These are phyloP conservation scores for Cheilosia vulpina DNA, from an alignment of 2,888 invertebrate genomes.

Conservation along the genomic window DNA sequence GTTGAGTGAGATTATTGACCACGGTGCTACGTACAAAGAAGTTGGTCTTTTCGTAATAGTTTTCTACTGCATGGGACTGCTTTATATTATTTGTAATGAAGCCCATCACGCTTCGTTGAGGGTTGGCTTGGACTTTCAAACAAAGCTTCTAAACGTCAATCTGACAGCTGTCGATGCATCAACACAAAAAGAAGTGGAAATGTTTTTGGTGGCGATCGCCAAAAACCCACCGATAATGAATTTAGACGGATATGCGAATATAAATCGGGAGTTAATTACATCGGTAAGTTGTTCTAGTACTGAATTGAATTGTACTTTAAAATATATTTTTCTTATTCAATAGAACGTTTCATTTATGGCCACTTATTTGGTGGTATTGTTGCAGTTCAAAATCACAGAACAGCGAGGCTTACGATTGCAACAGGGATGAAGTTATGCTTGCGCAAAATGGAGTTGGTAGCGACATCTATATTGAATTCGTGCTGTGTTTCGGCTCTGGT, in stretches of 20 bases:
- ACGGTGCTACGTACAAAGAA: conserved; percentile 89
- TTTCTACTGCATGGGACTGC: conserved; percentile 88
- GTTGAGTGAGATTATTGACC: conserved; percentile 89
- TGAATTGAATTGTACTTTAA: conserved; percentile 43
- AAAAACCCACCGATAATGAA: conserved; percentile 92
- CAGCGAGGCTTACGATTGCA: conserved; percentile 83
- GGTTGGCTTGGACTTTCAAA: conserved; percentile 87
- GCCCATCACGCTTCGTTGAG: conserved; percentile 88
- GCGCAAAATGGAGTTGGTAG: not conserved
- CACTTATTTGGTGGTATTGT: conserved; percentile 89
- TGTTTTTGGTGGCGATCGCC: conserved; percentile 89
- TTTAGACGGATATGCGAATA: conserved; percentile 89
- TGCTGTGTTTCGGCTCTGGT: not conserved
- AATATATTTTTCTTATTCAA: conserved; percentile 76
- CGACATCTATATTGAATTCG: not conserved
- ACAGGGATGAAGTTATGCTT: conserved; percentile 76
- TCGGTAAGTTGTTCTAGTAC: conserved; percentile 84
- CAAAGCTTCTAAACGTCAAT: conserved; percentile 88
- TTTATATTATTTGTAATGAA: conserved; percentile 90
- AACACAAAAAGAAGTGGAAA: conserved; percentile 88
- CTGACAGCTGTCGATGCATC: conserved; percentile 87
- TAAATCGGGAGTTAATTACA: conserved; percentile 88
- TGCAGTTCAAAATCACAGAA: conserved; percentile 88
- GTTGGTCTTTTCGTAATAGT: conserved; percentile 89
- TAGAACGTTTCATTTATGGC: conserved; percentile 90